Evolutionary conservation across 2,888 invertebrate genomes (phyloP), one percentile per base, ranked within the genome.

Genomic region (Tholera decimalis): DNA sequence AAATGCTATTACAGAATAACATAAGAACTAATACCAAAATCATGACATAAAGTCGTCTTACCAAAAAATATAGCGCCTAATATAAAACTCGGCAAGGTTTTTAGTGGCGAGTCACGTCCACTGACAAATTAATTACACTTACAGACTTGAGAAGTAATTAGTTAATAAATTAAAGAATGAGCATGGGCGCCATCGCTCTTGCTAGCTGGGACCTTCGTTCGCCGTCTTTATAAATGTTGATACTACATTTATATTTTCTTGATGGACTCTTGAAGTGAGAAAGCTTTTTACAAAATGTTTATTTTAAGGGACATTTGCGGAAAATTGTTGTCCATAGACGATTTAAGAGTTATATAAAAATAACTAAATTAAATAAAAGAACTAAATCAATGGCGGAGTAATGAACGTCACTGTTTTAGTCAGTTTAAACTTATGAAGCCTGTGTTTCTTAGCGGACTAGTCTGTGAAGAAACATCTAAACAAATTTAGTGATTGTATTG

Each of bases 81-180:
- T 18, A 46, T n/a, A 37, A 59, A 80, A 56, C 39, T 70, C 26
- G 24, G 39, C 7, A 66, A 51, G 60, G 58, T 46, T 72, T 73
- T 82, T 62, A 70, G 66, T 67, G 65, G 65, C 53, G 56, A 70
- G 73, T 73, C 81, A 70, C 71, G 71, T 56, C 58, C 56, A 51
- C 28, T 57, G 55, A 59, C 73, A 83, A 83, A 83, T 84, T 88
- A 87, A 86, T 88, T 83, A 83, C 79, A 73, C 49, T 62, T 60
- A 62, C 58, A 73, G 68, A 66, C 71, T 77, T 68, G 65, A 67
- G 67, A 63, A 72, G 73, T 84, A 84, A 87, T 85, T 85, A 86
- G 70, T 78, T 85, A 83, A 84, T 83, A 84, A 85, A 86, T 83
- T 82, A 82, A 76, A 67, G 46, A 69, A 56, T 63, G 71, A 78